phyloP scores from a whole-genome alignment of 2,113 vertebrate species.

The Trinectes maculatus region DNA sequence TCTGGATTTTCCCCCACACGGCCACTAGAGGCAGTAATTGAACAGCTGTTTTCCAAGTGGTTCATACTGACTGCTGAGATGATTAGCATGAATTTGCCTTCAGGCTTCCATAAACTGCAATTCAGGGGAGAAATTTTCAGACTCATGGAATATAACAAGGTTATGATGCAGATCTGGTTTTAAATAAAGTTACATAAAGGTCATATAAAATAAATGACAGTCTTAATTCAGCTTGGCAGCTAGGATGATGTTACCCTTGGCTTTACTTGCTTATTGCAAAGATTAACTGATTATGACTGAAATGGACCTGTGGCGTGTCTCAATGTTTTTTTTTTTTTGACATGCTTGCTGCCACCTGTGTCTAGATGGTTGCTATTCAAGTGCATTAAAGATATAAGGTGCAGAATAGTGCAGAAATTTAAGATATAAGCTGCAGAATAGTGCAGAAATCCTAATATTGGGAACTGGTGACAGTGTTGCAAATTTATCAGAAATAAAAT shows the following conservation, averaged over 20 bases:
- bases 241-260: not conserved
- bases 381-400: not conserved
- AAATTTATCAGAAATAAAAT: not conserved
- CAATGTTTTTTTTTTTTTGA: not conserved
- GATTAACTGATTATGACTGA: too few relatives aligned
- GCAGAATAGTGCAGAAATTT: not conserved
- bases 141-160: not conserved
- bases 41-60: conserved; percentile 15
- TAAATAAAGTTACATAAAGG: conserved; percentile 35
- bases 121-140: conserved; percentile 4
- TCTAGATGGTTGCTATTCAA: not conserved
- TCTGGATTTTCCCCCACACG: not conserved
- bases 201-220: conserved; percentile 5
- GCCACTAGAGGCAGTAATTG: conserved; percentile 17
- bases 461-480: not conserved
- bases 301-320: not conserved
- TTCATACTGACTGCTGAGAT: conserved; percentile 20
- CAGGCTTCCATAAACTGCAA: conserved; percentile 14
- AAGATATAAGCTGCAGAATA: not conserved
- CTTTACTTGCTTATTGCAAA: too few relatives aligned
- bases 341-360: not conserved
- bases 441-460: not conserved
- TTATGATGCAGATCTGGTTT: conserved; percentile 16
- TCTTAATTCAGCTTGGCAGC: not conserved
- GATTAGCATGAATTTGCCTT: conserved; percentile 26